Evolutionary conservation across 2,113 vertebrate genomes (phyloP).

Genomic region (Cygnus buccinator): DNA sequence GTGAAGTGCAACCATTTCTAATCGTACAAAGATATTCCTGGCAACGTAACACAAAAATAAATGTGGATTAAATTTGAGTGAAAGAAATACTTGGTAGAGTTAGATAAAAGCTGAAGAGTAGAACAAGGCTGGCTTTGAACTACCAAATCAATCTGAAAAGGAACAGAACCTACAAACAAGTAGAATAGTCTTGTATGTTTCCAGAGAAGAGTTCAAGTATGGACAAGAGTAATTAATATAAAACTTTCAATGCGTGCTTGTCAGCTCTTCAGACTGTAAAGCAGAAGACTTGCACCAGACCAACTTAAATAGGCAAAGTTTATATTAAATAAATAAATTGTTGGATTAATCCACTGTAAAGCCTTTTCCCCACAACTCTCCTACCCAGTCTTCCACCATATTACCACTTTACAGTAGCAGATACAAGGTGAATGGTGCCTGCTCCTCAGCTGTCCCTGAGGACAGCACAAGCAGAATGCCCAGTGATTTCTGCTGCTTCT

Average conservation of each 20-base stretch:
- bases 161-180: background rate
- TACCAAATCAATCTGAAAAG: background rate
- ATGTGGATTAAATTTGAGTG: background rate
- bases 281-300: background rate
- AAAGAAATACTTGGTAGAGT: background rate
- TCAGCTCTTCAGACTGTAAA: background rate
- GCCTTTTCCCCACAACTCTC: background rate
- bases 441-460: background rate
- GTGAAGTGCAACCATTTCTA: background rate
- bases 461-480: background rate
- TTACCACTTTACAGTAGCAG: background rate
- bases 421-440: background rate
- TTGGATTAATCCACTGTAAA: background rate
- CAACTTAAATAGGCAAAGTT: background rate
- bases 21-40: background rate
- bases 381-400: background rate
- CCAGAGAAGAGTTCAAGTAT: background rate
- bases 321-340: background rate
- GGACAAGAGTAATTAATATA: background rate
- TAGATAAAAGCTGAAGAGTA: background rate
- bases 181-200: background rate
- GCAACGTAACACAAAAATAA: background rate
- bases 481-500: background rate
- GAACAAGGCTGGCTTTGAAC: background rate
- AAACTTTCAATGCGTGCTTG: background rate